Percentiles rank a stretch among this genome's conserved stretches.
phyloP scores from a whole-genome alignment of 2,888 invertebrate species.

The Cetonia aurata region DNA sequence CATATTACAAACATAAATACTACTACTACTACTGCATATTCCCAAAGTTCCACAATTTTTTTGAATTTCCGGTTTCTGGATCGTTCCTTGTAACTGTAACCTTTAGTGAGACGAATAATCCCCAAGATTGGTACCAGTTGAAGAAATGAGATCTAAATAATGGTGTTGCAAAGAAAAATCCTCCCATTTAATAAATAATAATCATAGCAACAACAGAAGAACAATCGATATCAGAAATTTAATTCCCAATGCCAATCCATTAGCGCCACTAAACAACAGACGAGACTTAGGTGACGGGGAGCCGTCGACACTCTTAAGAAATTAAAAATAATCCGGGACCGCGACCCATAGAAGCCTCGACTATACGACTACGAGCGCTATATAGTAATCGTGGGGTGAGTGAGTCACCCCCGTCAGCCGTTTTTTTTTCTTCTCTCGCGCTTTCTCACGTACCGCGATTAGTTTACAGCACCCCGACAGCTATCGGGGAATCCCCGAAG shows the following conservation, averaged over 20 bases:
- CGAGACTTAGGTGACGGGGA: neutral
- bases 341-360: neutral
- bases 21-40: too few species aligned
- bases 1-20: too few species aligned
- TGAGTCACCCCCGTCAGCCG: constrained; percentile 15
- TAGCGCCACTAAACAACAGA: constrained; percentile 12
- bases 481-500: constrained; percentile 4
- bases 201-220: too few species aligned
- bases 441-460: neutral
- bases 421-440: constrained; percentile 1
- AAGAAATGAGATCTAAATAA: too few species aligned
- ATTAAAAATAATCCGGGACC: constrained; percentile 30
- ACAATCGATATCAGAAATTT: constrained; percentile 5
- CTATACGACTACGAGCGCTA: too few species aligned
- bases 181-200: too few species aligned
- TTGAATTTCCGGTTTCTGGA: too few species aligned
- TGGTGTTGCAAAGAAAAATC: too few species aligned
- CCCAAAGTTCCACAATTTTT: too few species aligned
- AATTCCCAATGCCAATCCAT: constrained; percentile 14
- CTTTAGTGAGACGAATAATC: too few species aligned
- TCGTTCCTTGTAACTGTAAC: too few species aligned
- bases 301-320: constrained; percentile 33
- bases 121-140: too few species aligned
- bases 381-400: neutral
- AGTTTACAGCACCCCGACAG: constrained; percentile 8